phyloP scores from a whole-genome alignment of 1,140 invertebrate genomes.

The Eubasilissa regina region DNA sequence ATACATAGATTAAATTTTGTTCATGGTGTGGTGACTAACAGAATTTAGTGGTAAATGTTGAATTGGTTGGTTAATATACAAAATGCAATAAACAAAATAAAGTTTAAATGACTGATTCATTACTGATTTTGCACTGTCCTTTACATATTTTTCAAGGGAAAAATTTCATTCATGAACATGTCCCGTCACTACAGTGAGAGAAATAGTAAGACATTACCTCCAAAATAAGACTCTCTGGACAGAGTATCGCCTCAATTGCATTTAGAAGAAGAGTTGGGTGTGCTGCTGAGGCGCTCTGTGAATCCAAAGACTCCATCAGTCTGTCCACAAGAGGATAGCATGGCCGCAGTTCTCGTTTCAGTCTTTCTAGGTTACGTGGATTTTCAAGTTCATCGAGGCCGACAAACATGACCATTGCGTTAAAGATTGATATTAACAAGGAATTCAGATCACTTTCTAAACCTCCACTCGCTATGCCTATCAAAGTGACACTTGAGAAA shows the following conservation, averaged over 20 bases:
- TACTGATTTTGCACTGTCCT: too few species aligned
- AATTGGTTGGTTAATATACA: too few species aligned
- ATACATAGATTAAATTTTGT: too few species aligned
- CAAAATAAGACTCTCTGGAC: conserved; percentile 79
- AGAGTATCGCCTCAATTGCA: conserved; percentile 78
- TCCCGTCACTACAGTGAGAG: too few species aligned
- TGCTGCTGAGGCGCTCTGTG: conserved; percentile 73
- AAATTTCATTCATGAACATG: too few species aligned
- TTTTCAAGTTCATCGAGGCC: conserved; percentile 84
- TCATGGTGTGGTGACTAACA: too few species aligned
- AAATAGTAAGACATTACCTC: conserved; percentile 72
- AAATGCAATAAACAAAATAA: too few species aligned
- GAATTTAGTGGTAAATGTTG: too few species aligned
- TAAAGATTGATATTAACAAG: conserved; percentile 81
- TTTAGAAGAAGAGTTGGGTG: conserved; percentile 76
- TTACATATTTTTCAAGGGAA: too few species aligned
- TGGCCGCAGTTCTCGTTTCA: conserved; percentile 85
- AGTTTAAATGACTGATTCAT: too few species aligned
- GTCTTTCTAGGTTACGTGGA: conserved; percentile 83
- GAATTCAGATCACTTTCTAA: conserved; percentile 76
- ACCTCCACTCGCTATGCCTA: conserved; percentile 78
- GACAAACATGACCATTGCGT: conserved; percentile 82
- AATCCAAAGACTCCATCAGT: conserved; percentile 81
- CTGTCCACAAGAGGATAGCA: conserved; percentile 83
- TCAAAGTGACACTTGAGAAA: conserved; percentile 75